phyloP scores from a whole-genome alignment of 1,140 invertebrate genomes.

The Eufriesea mexicana region DNA sequence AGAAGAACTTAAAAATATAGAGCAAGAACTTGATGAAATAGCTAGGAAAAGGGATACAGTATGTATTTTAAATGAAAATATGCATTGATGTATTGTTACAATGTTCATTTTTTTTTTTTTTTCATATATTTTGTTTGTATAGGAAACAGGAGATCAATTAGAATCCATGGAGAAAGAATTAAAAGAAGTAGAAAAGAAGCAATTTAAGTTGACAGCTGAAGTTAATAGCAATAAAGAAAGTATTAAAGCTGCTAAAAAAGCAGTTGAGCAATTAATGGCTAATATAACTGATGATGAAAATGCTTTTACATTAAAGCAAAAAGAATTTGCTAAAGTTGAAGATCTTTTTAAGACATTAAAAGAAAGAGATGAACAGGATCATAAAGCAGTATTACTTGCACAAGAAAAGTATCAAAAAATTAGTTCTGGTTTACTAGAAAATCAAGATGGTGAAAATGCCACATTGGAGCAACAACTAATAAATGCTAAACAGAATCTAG shows the following conservation, averaged over 20 bases:
- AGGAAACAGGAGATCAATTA: slow-evolving; percentile 79
- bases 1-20: slow-evolving; percentile 83
- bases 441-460: slow-evolving; percentile 91
- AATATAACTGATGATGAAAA: slow-evolving; percentile 89
- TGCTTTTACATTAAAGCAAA: slow-evolving; percentile 85
- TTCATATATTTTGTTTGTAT: slow-evolving; percentile 25
- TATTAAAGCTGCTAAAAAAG: slow-evolving; percentile 88
- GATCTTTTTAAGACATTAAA: slow-evolving; percentile 88
- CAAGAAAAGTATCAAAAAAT: slow-evolving; percentile 93
- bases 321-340: slow-evolving; percentile 85
- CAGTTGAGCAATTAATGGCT: slow-evolving; percentile 87
- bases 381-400: slow-evolving; percentile 87
- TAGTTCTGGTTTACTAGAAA: slow-evolving; percentile 90
- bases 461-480: slow-evolving; percentile 95
- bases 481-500: slow-evolving; percentile 88
- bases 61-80: slow-evolving; percentile 62
- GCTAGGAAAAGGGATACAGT: slow-evolving; percentile 84
- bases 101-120: slow-evolving; percentile 12
- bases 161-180: slow-evolving; percentile 86
- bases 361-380: slow-evolving; percentile 86
- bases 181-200: slow-evolving; percentile 85
- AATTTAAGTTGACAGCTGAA: slow-evolving; percentile 87
- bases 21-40: slow-evolving; percentile 82
- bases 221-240: slow-evolving; percentile 87
- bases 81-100: not conserved